phyloP scores from a whole-genome alignment of 2,888 invertebrate species.

The Argyresthia goedartella region DNA sequence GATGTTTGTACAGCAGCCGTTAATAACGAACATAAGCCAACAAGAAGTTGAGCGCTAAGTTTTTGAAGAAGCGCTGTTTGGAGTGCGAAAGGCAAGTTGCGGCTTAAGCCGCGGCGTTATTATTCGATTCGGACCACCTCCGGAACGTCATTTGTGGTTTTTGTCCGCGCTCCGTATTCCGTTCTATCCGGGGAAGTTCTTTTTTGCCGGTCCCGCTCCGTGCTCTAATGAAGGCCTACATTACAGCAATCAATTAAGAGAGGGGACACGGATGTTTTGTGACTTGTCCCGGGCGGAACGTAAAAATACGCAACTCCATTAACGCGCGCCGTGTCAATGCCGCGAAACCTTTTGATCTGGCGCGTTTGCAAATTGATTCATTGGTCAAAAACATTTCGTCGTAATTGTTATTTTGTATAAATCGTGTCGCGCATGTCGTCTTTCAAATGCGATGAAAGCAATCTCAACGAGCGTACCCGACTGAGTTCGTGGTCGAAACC shows the following conservation, averaged over 20 bases:
- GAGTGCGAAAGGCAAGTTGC: conserved; percentile 48
- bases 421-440: background rate
- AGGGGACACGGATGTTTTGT: conserved; percentile 60
- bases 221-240: conserved; percentile 51
- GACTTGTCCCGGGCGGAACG: background rate
- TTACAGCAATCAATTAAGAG: conserved; percentile 65
- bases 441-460: too few relatives aligned
- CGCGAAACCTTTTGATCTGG: background rate
- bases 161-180: conserved; percentile 36
- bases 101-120: conserved; percentile 37
- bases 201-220: conserved; percentile 37
- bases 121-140: conserved; percentile 50
- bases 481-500: too few relatives aligned
- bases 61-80: conserved; percentile 38
- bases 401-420: background rate
- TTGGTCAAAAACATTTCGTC: too few relatives aligned
- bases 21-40: conserved; percentile 21
- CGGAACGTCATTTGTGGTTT: conserved; percentile 58
- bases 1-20: too few relatives aligned
- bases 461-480: too few relatives aligned
- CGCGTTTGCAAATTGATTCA: background rate
- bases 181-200: conserved; percentile 52
- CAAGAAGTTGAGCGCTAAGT: conserved; percentile 38
- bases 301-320: conserved; percentile 55
- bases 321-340: conserved; percentile 35